Base-by-base conservation (phyloP, 35 echinoderm and acorn worm genomes). In the Ophiothrix spiculata region DNA sequence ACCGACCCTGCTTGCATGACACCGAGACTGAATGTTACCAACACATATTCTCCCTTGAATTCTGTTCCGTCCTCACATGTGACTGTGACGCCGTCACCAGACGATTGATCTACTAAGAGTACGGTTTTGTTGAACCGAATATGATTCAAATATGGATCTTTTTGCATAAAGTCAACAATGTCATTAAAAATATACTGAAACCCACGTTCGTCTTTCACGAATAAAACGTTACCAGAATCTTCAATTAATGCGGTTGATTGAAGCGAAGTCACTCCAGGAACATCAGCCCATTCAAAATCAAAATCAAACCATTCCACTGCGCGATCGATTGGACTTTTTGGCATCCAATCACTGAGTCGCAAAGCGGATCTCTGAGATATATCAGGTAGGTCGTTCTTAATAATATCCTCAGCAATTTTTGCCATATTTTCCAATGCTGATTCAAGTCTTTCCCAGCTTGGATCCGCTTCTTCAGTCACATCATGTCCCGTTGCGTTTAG, bases 201-300 rank as follows among this genome's bases (percentile, higher is more conserved):
- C 19, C 87, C 87, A 29, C 87, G 33, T 75, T 81, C 79, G 45
- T 89, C 87, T 32, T 36, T 89, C 33, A 89, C 79, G 40, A 89
- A 89, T 4, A 64, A 84, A 1, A 37, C 33, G 14, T 84, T 56
- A 13, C 40, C 81, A 35, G 8, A 12, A 35, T 34, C 31, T 13
- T 32, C 39, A 25, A 89, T n/a, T 0, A 74, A 21, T 15, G 60
- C 39, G 23, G 87, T 89, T 8, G 87, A 89, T 33, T 82, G 81
- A 29, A 76, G n/a, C 35, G 87, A 89, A 6, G 87, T 89, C 4
- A 89, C 79, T 0, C 1, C 42, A 12, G 87, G 87, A 40, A 75
- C 75, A 74, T 82, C 87, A 23, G 77, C 79, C 63, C 78, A 89
- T 73, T 89, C 87, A 33, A 89, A 89, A 75, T 89, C 79, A 23